Evolutionary conservation across 2,113 vertebrate species (phyloP).

Genomic region (Gallinago undulata): DNA sequence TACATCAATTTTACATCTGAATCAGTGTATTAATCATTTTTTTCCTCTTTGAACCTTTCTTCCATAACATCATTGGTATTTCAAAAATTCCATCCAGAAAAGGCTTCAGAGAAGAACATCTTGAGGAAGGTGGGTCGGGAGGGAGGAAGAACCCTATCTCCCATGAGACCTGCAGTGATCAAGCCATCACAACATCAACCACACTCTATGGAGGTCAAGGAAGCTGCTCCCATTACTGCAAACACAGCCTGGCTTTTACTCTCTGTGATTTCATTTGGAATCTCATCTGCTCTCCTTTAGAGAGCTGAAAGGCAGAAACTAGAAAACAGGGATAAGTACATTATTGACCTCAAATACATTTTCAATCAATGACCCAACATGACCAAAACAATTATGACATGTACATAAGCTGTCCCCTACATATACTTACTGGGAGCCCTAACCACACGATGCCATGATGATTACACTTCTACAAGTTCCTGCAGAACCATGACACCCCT

Average conservation of each 20-base stretch:
- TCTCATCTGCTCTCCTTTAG: background rate
- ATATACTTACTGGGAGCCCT: background rate
- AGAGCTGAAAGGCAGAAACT: background rate
- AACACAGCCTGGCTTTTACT: background rate
- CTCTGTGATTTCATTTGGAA: background rate
- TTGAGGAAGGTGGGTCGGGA: accelerated
- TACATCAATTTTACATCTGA: background rate
- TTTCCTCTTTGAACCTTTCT: background rate
- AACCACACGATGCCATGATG: accelerated
- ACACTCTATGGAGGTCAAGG: background rate
- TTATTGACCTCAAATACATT: background rate
- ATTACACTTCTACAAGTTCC: background rate
- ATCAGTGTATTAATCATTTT: background rate
- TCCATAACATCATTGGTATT: background rate
- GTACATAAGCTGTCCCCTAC: background rate
- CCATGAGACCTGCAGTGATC: background rate
- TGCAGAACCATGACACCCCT: background rate
- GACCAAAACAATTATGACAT: background rate
- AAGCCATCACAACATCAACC: background rate
- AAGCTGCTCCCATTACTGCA: background rate
- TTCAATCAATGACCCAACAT: background rate
- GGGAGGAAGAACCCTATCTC: background rate
- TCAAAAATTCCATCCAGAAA: background rate
- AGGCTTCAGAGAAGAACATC: background rate
- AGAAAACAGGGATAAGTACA: background rate